phyloP scores from a whole-genome alignment of 1,140 invertebrate species.

The Ganaspis sp. region DNA sequence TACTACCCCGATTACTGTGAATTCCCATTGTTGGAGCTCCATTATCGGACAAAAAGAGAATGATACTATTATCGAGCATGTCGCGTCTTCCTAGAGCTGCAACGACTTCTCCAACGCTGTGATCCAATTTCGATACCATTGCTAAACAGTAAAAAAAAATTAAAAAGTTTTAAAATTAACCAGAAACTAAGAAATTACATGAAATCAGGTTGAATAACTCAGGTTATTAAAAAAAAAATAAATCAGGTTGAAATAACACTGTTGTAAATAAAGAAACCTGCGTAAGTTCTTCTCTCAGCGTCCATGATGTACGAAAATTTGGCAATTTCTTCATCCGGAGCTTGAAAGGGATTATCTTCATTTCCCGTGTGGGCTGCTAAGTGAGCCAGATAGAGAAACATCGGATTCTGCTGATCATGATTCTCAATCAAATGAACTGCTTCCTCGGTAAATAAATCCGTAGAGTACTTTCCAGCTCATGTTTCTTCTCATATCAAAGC shows the following conservation, averaged over 20 bases:
- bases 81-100: slow-evolving; percentile 80
- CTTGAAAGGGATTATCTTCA: slow-evolving; percentile 83
- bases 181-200: too few relatives aligned
- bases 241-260: slow-evolving; percentile 70
- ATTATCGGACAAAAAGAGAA: slow-evolving; percentile 88
- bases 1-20: slow-evolving; percentile 88
- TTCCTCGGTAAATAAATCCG: slow-evolving; percentile 86
- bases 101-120: slow-evolving; percentile 88
- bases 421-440: slow-evolving; percentile 82
- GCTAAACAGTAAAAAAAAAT: too few relatives aligned
- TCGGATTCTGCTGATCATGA: slow-evolving; percentile 79
- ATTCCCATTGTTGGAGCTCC: slow-evolving; percentile 85
- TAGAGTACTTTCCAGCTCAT: slow-evolving; percentile 84
- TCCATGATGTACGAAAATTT: slow-evolving; percentile 87
- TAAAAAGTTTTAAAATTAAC: too few relatives aligned
- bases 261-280: too few relatives aligned
- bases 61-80: slow-evolving; percentile 85
- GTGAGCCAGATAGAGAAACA: slow-evolving; percentile 90
- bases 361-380: slow-evolving; percentile 88
- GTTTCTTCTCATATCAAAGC: slow-evolving; percentile 84
- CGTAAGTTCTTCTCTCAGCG: slow-evolving; percentile 84
- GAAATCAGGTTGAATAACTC: too few relatives aligned
- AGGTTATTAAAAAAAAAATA: too few relatives aligned
- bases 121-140: slow-evolving; percentile 92
- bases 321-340: slow-evolving; percentile 84